A percentile compares a stretch with the other conserved stretches of the same genome.
Evolutionary conservation across 2,113 vertebrate species (phyloP).

Genomic region (Rissa tridactyla): DNA sequence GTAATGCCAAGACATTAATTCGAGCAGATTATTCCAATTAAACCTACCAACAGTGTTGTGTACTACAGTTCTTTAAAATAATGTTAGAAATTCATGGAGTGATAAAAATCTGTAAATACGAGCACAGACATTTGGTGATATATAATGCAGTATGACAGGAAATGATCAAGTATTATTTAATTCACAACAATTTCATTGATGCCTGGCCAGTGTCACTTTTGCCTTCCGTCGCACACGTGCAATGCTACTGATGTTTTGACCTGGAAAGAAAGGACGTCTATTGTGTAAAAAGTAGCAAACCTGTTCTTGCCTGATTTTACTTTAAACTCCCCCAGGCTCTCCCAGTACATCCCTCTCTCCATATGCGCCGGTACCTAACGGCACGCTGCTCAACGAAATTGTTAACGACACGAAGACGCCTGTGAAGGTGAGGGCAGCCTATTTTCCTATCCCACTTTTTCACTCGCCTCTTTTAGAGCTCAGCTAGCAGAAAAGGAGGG

Average conservation of each 20-base stretch:
- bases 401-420: slow-evolving; percentile 57
- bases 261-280: background rate
- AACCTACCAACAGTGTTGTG: background rate
- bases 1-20: background rate
- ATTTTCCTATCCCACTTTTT: background rate
- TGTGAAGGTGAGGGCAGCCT: slow-evolving; percentile 63
- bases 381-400: slow-evolving; percentile 58
- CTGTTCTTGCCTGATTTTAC: background rate
- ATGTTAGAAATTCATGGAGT: background rate
- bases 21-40: background rate
- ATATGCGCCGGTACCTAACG: background rate
- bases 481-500: background rate
- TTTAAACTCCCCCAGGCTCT: background rate
- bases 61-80: background rate
- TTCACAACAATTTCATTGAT: background rate
- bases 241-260: background rate
- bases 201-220: background rate
- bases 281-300: background rate
- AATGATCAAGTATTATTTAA: background rate
- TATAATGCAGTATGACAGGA: background rate
- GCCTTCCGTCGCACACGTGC: background rate
- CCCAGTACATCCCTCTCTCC: background rate
- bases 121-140: background rate
- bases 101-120: background rate
- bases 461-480: background rate